Percentiles rank a stretch among this genome's conserved stretches.
Evolutionary conservation across 2,888 invertebrate species (phyloP).

Genomic region (Glyphotaelius pellucidus): DNA sequence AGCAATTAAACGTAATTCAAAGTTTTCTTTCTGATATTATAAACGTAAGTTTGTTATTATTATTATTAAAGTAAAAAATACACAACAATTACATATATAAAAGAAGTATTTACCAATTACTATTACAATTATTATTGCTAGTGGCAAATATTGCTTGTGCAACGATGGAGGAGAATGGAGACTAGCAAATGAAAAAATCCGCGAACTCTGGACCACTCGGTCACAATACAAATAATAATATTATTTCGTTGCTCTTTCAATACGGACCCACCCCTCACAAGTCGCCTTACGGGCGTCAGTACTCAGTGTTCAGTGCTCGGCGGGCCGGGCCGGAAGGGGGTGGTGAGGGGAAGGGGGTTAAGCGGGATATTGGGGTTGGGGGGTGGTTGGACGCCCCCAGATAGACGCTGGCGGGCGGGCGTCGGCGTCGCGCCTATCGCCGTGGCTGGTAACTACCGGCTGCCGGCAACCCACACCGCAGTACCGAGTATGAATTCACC

Average conservation of each 20-base stretch:
- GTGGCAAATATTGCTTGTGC: no score
- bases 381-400: not conserved
- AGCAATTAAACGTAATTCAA: no score
- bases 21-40: no score
- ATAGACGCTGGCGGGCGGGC: constrained; percentile 23
- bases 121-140: no score
- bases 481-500: not conserved
- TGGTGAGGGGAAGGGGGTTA: not conserved
- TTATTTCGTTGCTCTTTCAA: not conserved
- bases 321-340: not conserved
- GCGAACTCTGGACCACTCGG: not conserved
- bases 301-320: not conserved
- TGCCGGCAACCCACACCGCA: not conserved
- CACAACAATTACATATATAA: no score
- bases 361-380: not conserved
- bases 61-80: no score
- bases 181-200: no score
- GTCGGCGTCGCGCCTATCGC: constrained; percentile 19
- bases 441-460: not conserved
- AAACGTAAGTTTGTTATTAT: no score
- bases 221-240: not conserved
- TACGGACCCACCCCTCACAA: not conserved
- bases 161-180: not conserved
- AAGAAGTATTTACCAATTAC: no score
- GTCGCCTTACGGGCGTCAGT: constrained; percentile 2